Percentiles rank a stretch among this genome's conserved stretches.
These are phyloP conservation scores for Bombylius major DNA, from an alignment of 2,888 invertebrate species.

Conservation along the genomic window DNA sequence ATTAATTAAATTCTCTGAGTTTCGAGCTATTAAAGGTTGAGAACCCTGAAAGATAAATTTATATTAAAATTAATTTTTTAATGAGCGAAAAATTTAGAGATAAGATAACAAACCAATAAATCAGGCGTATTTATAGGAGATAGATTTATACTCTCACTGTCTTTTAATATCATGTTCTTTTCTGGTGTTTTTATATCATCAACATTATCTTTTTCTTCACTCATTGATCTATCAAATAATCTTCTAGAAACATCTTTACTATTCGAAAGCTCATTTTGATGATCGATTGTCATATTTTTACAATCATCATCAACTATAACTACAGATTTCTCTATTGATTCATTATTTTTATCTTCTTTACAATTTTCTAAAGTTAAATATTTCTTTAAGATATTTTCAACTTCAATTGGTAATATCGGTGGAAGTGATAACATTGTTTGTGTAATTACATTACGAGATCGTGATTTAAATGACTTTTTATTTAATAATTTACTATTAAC, in stretches of 20 bases:
- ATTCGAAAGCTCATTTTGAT: not conserved
- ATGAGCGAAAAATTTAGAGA: not conserved
- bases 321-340: not conserved
- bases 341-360: not conserved
- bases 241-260: not conserved
- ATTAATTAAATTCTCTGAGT: slow-evolving; percentile 22
- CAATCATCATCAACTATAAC: not conserved
- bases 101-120: not conserved
- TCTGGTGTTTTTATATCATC: not conserved
- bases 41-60: not conserved
- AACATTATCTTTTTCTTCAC: not conserved
- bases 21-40: not conserved
- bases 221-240: not conserved
- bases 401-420: slow-evolving; percentile 39
- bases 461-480: too few species aligned
- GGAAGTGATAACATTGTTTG: slow-evolving; percentile 50
- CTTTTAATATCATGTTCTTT: not conserved
- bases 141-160: not conserved
- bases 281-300: not conserved
- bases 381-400: slow-evolving; percentile 46
- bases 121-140: slow-evolving; percentile 5
- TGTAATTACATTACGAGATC: slow-evolving; percentile 34
- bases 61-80: not conserved
- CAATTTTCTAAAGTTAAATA: slow-evolving; percentile 38
- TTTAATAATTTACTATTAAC: too few species aligned